Evolutionary conservation across 2,113 vertebrate species (phyloP), one percentile per base, ranked within the genome.

Genomic region (Onychostoma macrolepis): DNA sequence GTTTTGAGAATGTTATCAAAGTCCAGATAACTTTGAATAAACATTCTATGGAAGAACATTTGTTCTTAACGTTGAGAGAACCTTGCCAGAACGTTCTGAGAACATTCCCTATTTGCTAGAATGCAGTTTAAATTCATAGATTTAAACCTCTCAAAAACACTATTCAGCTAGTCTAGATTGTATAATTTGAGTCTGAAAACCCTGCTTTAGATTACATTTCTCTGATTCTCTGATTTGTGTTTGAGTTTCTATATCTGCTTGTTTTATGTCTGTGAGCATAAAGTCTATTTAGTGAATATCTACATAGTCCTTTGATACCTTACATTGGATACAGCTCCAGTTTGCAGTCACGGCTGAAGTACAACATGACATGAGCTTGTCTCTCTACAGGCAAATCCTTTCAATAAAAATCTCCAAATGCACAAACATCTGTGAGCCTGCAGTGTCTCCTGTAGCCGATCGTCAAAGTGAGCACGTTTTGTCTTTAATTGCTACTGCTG

Each of bases 401-500:
- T 3, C 21, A 80, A 41, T 41, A 74, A 74, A 72, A 41, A n/a
- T 74, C 71, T 74, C 36, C 10, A 33, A 71, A 61, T 61, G 56
- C 56, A 78, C 28, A 78, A 33, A 50, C 17, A n/a, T 50, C n/a
- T 28, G 74, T 50, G 79, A 45, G 24, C 24, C 8, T 19, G n/a
- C 53, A 15, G 28, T 1, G 33, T 41, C 11, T 80, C 30, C 53
- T n/a, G 53, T n/a, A 61, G 24, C 36, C 56, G 21, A 26, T 80
- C 36, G 4, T 67, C 58, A 82, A 45, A 28, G n/a, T 9, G n/a
- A 82, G n/a, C 38, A 45, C 36, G 58, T 82, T 82, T 45, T 67
- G 58, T 82, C 38, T 76, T 82, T 82, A 45, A 82, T 82, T 82
- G 58, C 61, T 65, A 67, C 53, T 85, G 50, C 53, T 58, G 50